Evolutionary conservation across 2,797 vertebrate genomes (phyloP).

Genomic region (Acipenser oxyrinchus): DNA sequence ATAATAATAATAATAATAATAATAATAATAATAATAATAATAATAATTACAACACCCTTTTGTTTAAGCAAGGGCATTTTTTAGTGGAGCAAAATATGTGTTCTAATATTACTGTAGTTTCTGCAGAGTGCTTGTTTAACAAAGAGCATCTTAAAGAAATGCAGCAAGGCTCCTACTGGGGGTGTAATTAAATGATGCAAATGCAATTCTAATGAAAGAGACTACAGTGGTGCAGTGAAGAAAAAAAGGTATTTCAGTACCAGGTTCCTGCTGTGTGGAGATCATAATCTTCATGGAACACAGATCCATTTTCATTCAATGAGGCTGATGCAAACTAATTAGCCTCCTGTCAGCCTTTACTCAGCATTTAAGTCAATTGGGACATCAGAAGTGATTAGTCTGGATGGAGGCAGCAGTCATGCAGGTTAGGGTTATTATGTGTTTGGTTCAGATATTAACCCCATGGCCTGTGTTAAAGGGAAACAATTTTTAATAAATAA

Average conservation of each 20-base stretch:
- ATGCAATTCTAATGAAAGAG: constrained; percentile 40
- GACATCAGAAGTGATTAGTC: constrained; percentile 32
- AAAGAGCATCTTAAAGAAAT: constrained; percentile 32
- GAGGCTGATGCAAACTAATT: constrained; percentile 16
- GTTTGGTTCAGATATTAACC: no score
- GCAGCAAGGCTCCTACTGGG: constrained; percentile 24
- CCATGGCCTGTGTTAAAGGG: no score
- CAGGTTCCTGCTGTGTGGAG: constrained; percentile 32
- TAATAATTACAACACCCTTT: no score
- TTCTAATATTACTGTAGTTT: no score
- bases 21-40: no score
- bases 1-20: no score
- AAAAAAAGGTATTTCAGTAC: constrained; percentile 39
- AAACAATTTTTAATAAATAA: no score
- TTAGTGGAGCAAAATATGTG: no score
- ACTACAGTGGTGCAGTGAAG: constrained; percentile 33
- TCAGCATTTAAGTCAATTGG: constrained; percentile 31
- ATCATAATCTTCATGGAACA: constrained; percentile 35
- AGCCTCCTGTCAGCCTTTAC: constrained; percentile 28
- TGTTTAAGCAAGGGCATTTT: no score
- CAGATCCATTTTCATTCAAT: constrained; percentile 37
- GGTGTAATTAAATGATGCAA: constrained; percentile 36
- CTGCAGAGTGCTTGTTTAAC: no score
- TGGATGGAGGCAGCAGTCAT: constrained; percentile 27
- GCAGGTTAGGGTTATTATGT: constrained; percentile 13